Evolutionary conservation across 2,797 vertebrate genomes (phyloP).

Genomic region (Lophotriccus pileatus): DNA sequence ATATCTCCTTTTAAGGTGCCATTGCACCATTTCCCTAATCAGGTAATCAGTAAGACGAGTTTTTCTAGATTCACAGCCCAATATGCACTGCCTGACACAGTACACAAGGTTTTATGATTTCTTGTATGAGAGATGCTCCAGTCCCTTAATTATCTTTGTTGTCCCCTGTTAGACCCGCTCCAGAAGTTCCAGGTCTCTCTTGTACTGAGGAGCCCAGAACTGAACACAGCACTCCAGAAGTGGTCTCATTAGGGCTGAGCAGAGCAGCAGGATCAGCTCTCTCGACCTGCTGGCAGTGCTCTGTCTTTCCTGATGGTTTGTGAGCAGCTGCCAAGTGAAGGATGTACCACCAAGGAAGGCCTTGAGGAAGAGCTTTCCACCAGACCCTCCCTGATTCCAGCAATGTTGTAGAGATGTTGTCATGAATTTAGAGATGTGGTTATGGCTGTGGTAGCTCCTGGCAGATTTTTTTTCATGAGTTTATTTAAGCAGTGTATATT

Average conservation of each 20-base stretch:
- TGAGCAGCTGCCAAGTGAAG: neutral
- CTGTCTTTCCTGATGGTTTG: neutral
- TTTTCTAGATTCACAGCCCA: neutral
- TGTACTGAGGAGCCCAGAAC: neutral
- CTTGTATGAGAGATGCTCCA: neutral
- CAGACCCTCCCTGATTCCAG: neutral
- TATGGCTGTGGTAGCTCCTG: neutral
- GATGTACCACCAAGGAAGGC: neutral
- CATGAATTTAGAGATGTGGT: neutral
- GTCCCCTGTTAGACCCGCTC: neutral
- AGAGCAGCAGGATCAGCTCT: neutral
- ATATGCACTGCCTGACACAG: accelerated
- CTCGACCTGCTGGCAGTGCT: neutral
- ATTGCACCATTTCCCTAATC: neutral
- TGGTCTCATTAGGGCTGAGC: neutral
- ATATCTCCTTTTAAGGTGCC: neutral
- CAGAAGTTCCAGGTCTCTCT: neutral
- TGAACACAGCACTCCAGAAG: neutral
- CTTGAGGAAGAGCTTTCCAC: neutral
- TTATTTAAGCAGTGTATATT: neutral
- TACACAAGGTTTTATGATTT: neutral
- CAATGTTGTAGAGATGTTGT: neutral
- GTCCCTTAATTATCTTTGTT: neutral
- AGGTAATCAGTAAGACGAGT: neutral
- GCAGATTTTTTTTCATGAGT: neutral